These are phyloP conservation scores for Chironex yamaguchii DNA, from an alignment of 30 jellyfish, hydroid and myxozoan species.

Conservation along the genomic window DNA sequence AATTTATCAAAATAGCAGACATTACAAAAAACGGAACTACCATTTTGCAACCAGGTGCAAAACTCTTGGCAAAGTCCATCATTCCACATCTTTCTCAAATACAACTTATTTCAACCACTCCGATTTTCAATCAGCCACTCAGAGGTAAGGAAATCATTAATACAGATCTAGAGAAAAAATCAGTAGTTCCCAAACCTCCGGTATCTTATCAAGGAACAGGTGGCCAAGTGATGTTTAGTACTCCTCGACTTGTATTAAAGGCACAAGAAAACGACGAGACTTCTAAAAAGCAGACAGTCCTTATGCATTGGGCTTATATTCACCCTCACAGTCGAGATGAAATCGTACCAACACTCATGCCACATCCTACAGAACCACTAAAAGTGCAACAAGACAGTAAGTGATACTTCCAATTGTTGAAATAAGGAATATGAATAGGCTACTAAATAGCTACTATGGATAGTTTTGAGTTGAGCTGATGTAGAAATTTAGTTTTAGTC, in stretches of 20 bases:
- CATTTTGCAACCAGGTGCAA: not conserved
- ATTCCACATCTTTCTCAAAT: not conserved
- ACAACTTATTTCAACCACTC: not conserved
- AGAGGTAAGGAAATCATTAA: not conserved
- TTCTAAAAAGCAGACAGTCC: not conserved
- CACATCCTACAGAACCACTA: constrained; percentile 93
- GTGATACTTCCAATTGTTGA: constrained; percentile 8
- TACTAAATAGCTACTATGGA: too few relatives aligned
- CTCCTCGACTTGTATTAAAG: not conserved
- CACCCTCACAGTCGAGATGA: constrained; percentile 81
- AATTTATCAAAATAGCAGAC: not conserved
- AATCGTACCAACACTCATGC: constrained; percentile 74
- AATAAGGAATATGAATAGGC: too few relatives aligned
- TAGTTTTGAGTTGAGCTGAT: too few relatives aligned
- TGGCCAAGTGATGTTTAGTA: not conserved
- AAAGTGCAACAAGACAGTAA: constrained; percentile 93
- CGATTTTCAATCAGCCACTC: not conserved
- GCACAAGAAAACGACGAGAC: not conserved
- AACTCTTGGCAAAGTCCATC: not conserved
- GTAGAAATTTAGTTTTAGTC: too few relatives aligned
- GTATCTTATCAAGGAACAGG: not conserved
- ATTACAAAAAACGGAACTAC: not conserved
- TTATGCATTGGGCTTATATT: constrained; percentile 83
- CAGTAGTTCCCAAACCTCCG: not conserved
- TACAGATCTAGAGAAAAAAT: not conserved